These are phyloP conservation scores for Acrobasis repandana DNA, from an alignment of 2,888 invertebrate species.

Conservation along the genomic window DNA sequence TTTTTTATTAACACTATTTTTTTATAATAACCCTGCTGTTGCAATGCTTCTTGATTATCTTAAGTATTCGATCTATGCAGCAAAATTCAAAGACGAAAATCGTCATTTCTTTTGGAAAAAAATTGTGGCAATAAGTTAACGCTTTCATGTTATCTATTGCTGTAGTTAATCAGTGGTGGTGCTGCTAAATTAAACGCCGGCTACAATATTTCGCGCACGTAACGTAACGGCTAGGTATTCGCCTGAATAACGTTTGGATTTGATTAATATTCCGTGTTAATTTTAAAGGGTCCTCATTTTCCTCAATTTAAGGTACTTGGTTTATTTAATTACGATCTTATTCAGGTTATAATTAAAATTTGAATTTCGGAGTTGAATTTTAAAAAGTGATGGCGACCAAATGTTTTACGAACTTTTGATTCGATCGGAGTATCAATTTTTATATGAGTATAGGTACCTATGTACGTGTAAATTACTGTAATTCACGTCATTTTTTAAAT, in stretches of 20 bases:
- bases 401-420: too few relatives aligned
- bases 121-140: too few relatives aligned
- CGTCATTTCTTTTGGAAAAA: too few relatives aligned
- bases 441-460: too few relatives aligned
- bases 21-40: too few relatives aligned
- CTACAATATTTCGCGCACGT: conserved; percentile 12
- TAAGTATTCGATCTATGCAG: too few relatives aligned
- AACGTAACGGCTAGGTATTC: conserved; percentile 20
- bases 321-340: neutral
- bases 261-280: conserved; percentile 10
- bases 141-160: neutral
- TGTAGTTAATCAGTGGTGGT: conserved; percentile 25
- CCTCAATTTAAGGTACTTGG: conserved; percentile 1
- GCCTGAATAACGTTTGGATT: conserved; percentile 14
- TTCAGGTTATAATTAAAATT: neutral
- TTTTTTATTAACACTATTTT: too few relatives aligned
- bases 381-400: neutral
- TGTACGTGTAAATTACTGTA: too few relatives aligned
- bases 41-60: too few relatives aligned
- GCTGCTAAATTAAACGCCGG: conserved; percentile 32
- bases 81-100: too few relatives aligned
- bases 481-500: too few relatives aligned
- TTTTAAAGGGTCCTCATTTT: conserved; percentile 10
- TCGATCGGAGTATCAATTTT: too few relatives aligned
- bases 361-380: neutral